These are phyloP conservation scores for Yasuhikotakia modesta DNA, from an alignment of 2,797 vertebrate species.

Conservation along the genomic window DNA sequence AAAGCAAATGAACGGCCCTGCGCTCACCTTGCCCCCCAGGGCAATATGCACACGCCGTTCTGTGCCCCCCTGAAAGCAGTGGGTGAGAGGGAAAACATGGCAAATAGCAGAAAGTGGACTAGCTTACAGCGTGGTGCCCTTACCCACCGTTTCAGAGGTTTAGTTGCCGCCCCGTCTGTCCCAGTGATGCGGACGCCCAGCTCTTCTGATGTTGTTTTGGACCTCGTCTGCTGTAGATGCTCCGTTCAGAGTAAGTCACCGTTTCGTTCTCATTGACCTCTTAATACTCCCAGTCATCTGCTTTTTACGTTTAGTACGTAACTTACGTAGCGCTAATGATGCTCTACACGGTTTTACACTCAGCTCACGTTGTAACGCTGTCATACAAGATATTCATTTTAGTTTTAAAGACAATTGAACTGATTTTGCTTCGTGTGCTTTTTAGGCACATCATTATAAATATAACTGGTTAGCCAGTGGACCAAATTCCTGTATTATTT, in stretches of 20 bases:
- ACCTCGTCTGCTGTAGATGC: not conserved
- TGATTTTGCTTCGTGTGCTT: too few relatives aligned
- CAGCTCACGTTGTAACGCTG: too few relatives aligned
- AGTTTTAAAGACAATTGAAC: too few relatives aligned
- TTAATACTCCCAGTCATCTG: not conserved
- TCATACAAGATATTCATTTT: too few relatives aligned
- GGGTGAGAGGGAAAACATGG: slow-evolving; percentile 1
- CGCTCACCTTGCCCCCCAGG: slow-evolving; percentile 7
- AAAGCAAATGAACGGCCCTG: slow-evolving; percentile 24
- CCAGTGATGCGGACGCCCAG: slow-evolving; percentile 29
- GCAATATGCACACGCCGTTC: not conserved
- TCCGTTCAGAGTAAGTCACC: slow-evolving; percentile 21
- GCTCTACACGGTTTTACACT: not conserved
- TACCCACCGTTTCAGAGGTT: not conserved
- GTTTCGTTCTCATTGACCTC: not conserved
- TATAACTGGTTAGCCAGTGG: not conserved
- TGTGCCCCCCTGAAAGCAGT: not conserved
- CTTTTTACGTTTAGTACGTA: not conserved
- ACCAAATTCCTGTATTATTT: not conserved
- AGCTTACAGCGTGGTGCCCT: not conserved
- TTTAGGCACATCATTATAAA: not conserved
- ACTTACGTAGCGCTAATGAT: not conserved
- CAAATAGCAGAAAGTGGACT: not conserved
- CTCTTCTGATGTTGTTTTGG: slow-evolving; percentile 10
- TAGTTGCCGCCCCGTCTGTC: slow-evolving; percentile 26